Evolutionary conservation across 2,797 vertebrate species (phyloP).

Genomic region (Pipistrellus kuhlii): DNA sequence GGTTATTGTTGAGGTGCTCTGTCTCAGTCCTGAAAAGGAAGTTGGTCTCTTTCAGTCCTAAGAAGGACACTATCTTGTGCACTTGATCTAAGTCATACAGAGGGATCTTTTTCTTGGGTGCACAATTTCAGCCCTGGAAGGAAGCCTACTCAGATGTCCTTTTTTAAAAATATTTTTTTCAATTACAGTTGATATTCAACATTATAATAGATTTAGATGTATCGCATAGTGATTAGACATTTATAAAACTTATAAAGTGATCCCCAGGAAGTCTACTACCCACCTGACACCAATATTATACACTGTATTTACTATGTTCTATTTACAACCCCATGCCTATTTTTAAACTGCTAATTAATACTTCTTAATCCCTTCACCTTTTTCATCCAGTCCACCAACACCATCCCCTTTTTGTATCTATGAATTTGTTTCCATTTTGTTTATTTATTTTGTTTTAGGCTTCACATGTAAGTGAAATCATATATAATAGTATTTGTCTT

Average conservation of each 20-base stretch:
- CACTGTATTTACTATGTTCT: background rate
- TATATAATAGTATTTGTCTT: background rate
- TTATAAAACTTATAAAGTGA: background rate
- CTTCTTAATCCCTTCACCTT: background rate
- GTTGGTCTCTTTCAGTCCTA: background rate
- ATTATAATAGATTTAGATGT: background rate
- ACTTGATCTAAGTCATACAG: background rate
- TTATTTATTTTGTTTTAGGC: background rate
- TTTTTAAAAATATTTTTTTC: background rate
- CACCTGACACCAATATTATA: background rate
- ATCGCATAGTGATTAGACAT: background rate
- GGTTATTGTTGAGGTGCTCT: background rate
- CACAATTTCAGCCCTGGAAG: background rate
- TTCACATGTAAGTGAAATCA: background rate
- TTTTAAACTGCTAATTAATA: background rate
- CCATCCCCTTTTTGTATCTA: background rate
- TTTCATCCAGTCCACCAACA: background rate
- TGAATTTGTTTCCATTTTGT: background rate
- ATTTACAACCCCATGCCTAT: background rate
- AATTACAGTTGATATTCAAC: background rate
- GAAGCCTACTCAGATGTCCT: background rate
- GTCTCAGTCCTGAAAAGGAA: background rate
- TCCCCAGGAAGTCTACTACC: background rate
- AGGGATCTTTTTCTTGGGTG: background rate
- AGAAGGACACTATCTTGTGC: background rate